Base-by-base conservation (phyloP, 2,888 invertebrate species). In the Athalia circularis region DNA sequence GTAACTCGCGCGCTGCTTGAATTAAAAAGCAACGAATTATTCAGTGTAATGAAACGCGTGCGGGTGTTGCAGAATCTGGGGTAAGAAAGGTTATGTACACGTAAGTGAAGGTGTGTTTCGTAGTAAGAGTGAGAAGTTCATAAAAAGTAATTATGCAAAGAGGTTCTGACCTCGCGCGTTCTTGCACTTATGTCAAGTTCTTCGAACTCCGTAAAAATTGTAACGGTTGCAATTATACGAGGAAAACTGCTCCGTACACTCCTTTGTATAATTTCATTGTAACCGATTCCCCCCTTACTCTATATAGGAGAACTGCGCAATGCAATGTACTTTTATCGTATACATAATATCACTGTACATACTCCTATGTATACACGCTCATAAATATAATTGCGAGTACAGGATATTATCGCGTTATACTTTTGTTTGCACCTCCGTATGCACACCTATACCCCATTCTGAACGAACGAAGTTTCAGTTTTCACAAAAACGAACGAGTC, bases 101-200 rank as follows among this genome's bases (percentile, higher is more conserved):
- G 43, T n/a, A 0, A 43, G 43, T 5, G 43, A 3, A 64, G 29
- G 29, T 64, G 29, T 64, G 43, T 43, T 29, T 5, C 5, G 50
- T 29, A 11, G 29, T 8, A 72, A 72, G 72, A 72, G 72, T 72
- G 72, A 72, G 72, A 72, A 59, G 57, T 59, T 0, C 57, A 57
- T 72, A 72, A 72, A 72, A 72, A 72, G 59, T 72, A 45, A 72
- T 72, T 72, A 72, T 59, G 59, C 57, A 59, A 72, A 13, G 13
- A 59, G 59, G 72, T 15, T 59, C 59, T 72, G 72, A 72, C 72
- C 72, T 72, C 59, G 72, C 59, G 57, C 72, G 59, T 57, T 72
- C 47, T 47, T 29, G 45, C 59, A 43, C 6, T 47, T 13, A n/a
- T n/a, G 13, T 4, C 29, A n/a, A 59, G 72, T 72, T 72, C 72